Base-by-base conservation (phyloP, 2,113 vertebrate species). In the Paedocypris sp. region DNA sequence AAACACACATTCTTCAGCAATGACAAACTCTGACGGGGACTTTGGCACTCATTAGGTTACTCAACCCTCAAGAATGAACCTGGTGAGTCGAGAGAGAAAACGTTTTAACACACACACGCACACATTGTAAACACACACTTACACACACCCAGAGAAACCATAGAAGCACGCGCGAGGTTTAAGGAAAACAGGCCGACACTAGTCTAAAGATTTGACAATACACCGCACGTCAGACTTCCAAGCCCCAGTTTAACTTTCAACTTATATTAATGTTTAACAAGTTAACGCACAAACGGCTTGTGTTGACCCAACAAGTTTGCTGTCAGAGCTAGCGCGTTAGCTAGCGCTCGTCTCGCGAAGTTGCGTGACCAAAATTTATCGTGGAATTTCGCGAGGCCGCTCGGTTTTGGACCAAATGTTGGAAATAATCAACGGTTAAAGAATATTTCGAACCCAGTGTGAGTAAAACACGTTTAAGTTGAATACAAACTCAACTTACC, bases 401-500 rank as follows among this genome's bases (percentile, higher is more conserved):
- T 47, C 13, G 26, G 18, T 15, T 47, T 15, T n/a, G n/a, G n/a
- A n/a, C n/a, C n/a, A n/a, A n/a, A n/a, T n/a, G n/a, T n/a, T n/a
- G n/a, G n/a, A n/a, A n/a, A n/a, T n/a, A n/a, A n/a, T n/a, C n/a
- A n/a, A n/a, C n/a, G n/a, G n/a, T n/a, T n/a, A n/a, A n/a, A n/a
- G n/a, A n/a, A n/a, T n/a, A n/a, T n/a, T n/a, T n/a, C n/a, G n/a
- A n/a, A n/a, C n/a, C n/a, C n/a, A n/a, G n/a, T n/a, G n/a, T n/a
- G n/a, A n/a, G n/a, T n/a, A n/a, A n/a, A n/a, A n/a, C n/a, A n/a
- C n/a, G n/a, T n/a, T n/a, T n/a, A n/a, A n/a, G n/a, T n/a, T n/a
- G n/a, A n/a, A 33, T 19, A 7, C 15, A 50, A 4, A 50, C 46
- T 13, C 48, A 42, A 83, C 84, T 86, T 66, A 86, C 85, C 83